These are phyloP conservation scores for Hippoglossus hippoglossus DNA, from an alignment of 2,797 vertebrate species.

Conservation along the genomic window DNA sequence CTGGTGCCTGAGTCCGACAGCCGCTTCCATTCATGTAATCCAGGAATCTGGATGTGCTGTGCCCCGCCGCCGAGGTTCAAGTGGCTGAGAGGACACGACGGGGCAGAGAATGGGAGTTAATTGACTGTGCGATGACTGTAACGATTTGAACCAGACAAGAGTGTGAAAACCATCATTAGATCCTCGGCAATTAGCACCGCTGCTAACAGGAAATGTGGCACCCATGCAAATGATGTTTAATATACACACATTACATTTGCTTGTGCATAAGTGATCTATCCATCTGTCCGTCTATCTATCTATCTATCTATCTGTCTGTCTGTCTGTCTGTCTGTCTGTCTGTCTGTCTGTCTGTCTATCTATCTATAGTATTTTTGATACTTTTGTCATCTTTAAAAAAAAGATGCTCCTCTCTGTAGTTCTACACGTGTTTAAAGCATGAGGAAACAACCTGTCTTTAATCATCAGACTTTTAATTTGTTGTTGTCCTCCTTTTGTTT, in stretches of 20 bases:
- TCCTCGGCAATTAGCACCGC: slow-evolving; percentile 33
- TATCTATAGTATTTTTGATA: too few species aligned
- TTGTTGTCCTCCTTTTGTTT: too few species aligned
- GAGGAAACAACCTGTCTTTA: too few species aligned
- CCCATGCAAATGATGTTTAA: slow-evolving; percentile 6
- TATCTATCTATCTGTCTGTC: too few species aligned
- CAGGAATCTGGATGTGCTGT: slow-evolving; percentile 29
- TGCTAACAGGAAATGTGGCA: slow-evolving; percentile 34
- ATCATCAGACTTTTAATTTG: too few species aligned
- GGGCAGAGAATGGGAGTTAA: slow-evolving; percentile 67
- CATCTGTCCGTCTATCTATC: too few species aligned
- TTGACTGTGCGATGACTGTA: slow-evolving; percentile 61
- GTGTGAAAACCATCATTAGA: slow-evolving; percentile 45
- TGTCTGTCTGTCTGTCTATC: too few species aligned
- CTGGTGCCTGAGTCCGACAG: slow-evolving; percentile 52
- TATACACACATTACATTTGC: neutral
- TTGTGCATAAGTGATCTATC: neutral
- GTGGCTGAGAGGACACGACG: slow-evolving; percentile 59
- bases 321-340: too few species aligned
- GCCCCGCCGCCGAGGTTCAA: slow-evolving; percentile 52
- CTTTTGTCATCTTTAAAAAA: too few species aligned
- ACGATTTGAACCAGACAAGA: slow-evolving; percentile 57
- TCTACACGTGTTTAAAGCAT: too few species aligned
- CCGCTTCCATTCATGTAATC: slow-evolving; percentile 64
- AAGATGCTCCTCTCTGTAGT: too few species aligned